Percentiles rank a stretch among this genome's conserved stretches.
phyloP scores from a whole-genome alignment of 2,888 invertebrate species.

The Sinohyriopsis cumingii region DNA sequence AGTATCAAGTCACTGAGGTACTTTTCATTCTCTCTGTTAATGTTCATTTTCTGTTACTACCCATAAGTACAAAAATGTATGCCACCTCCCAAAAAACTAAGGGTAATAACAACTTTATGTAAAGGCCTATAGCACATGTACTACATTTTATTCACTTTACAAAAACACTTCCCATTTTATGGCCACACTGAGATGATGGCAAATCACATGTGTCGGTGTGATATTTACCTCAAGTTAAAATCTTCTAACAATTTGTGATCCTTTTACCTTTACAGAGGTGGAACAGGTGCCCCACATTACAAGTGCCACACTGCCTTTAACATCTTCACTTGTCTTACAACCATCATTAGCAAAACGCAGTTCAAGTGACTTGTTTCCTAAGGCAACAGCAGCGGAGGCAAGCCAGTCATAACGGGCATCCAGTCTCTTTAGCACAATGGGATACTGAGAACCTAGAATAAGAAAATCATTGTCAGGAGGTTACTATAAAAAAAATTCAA shows the following conservation, averaged over 20 bases:
- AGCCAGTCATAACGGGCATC: slow-evolving; percentile 61
- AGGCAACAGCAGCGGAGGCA: slow-evolving; percentile 33
- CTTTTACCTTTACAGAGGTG: not conserved
- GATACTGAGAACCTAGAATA: slow-evolving; percentile 16
- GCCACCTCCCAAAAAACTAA: no score
- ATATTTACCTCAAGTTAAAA: no score
- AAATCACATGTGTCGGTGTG: no score
- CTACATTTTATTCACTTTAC: no score
- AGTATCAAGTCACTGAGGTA: no score
- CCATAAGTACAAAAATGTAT: no score
- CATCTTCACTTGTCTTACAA: slow-evolving; percentile 18
- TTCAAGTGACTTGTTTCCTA: slow-evolving; percentile 32
- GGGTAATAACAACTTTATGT: no score
- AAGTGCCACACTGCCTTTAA: slow-evolving; percentile 42
- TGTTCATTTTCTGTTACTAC: no score
- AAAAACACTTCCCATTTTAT: no score
- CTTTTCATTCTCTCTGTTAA: no score
- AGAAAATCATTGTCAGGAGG: not conserved
- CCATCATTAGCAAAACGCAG: slow-evolving; percentile 32
- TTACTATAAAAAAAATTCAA: not conserved
- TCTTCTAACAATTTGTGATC: not conserved
- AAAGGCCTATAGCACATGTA: no score
- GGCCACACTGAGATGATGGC: no score
- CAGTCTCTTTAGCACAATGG: slow-evolving; percentile 38
- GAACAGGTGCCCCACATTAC: slow-evolving; percentile 38